Conservation (phyloP, 2,797 vertebrate genomes). For the Perdix hodgsoniae region DNA sequence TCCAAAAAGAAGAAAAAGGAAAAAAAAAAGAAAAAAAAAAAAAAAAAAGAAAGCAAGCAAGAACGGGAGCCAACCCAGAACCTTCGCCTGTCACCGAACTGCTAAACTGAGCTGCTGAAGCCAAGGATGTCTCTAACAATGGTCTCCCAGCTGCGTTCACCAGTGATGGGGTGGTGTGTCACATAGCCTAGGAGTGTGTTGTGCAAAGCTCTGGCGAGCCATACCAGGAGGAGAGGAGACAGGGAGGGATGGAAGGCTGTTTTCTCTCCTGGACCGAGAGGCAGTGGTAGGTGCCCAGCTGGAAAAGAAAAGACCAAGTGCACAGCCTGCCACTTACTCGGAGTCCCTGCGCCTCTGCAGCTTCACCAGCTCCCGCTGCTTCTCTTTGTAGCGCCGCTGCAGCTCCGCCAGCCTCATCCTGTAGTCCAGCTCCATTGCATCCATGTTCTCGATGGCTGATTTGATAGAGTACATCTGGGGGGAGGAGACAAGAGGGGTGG, state of each 20-base stretch:
- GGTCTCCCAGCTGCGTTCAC: constrained; percentile 53
- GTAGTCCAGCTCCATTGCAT: constrained; percentile 92
- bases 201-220: constrained; percentile 54
- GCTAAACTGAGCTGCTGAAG: constrained; percentile 72
- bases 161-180: not conserved
- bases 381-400: constrained; percentile 94
- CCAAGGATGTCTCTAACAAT: constrained; percentile 57
- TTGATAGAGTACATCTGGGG: constrained; percentile 90
- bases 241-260: not conserved
- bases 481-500: not conserved
- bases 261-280: not conserved
- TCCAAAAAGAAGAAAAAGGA: constrained; percentile 16
- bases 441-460: constrained; percentile 90
- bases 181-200: constrained; percentile 56
- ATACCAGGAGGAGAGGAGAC: constrained; percentile 16
- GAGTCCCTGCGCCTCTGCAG: constrained; percentile 92
- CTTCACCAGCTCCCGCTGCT: constrained; percentile 93
- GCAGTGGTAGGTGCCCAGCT: constrained; percentile 17
- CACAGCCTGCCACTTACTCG: constrained; percentile 84
- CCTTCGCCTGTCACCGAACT: constrained; percentile 61
- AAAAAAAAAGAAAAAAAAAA: not conserved
- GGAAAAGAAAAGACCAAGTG: not conserved
- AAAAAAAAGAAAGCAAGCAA: constrained; percentile 42
- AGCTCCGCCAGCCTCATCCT: constrained; percentile 93
- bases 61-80: constrained; percentile 59